phyloP scores from a whole-genome alignment of 2,888 invertebrate species.

The Trilocha varians region DNA sequence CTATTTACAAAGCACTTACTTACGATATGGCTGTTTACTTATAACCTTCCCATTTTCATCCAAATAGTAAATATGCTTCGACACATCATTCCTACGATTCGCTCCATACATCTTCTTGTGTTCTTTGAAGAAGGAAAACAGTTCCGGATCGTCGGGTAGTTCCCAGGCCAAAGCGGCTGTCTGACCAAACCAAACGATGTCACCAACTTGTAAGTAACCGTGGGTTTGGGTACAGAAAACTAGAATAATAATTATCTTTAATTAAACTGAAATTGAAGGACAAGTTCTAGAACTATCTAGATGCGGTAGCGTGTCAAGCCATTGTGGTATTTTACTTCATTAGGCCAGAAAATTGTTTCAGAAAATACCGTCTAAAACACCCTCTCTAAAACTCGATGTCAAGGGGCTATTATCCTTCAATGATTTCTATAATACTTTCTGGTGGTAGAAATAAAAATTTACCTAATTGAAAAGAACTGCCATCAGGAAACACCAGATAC shows the following conservation, averaged over 20 bases:
- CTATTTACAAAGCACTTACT: constrained; percentile 22
- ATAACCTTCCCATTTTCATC: constrained; percentile 49
- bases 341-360: too few species aligned
- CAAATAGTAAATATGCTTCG: constrained; percentile 41
- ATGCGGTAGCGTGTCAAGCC: too few species aligned
- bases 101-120: constrained; percentile 22
- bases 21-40: constrained; percentile 42
- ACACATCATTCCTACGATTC: constrained; percentile 34
- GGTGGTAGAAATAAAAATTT: constrained; percentile 13
- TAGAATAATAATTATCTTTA: constrained; percentile 24
- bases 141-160: constrained; percentile 74
- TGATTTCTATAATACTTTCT: neutral
- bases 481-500: constrained; percentile 72
- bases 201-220: constrained; percentile 70
- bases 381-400: too few species aligned
- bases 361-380: too few species aligned
- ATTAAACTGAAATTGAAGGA: neutral
- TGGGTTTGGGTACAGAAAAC: constrained; percentile 78
- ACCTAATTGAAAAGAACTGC: constrained; percentile 75
- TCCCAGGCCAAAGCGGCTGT: constrained; percentile 87
- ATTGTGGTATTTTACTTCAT: too few species aligned
- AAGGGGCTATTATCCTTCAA: constrained; percentile 1
- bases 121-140: constrained; percentile 35
- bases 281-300: too few species aligned
- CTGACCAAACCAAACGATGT: constrained; percentile 78